These are phyloP conservation scores for Drosophila arizonae DNA, from an alignment of 1,140 invertebrate genomes.

Conservation along the genomic window DNA sequence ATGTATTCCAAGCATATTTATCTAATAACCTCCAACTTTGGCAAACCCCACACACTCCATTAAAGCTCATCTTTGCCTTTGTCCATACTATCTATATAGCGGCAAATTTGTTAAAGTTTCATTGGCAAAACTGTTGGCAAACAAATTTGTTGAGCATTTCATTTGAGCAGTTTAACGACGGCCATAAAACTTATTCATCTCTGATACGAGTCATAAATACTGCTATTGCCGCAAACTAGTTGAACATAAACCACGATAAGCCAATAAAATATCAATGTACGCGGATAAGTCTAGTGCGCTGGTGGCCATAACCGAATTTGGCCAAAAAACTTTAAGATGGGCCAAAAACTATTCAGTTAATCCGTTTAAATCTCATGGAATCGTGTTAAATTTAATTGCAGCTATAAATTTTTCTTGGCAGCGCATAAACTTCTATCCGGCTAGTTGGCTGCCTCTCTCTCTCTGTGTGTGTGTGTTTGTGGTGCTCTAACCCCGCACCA, in stretches of 20 bases:
- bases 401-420: conserved; percentile 68
- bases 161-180: conserved; percentile 27
- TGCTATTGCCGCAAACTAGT: conserved; percentile 39
- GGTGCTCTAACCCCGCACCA: background rate
- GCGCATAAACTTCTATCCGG: conserved; percentile 71
- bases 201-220: conserved; percentile 30
- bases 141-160: conserved; percentile 30
- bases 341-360: conserved; percentile 73
- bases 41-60: no score
- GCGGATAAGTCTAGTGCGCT: conserved; percentile 20
- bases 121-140: background rate
- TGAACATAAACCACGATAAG: conserved; percentile 58
- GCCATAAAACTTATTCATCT: conserved; percentile 26
- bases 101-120: background rate
- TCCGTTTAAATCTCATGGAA: conserved; percentile 74
- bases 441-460: conserved; percentile 13
- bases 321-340: conserved; percentile 42
- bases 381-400: conserved; percentile 80
- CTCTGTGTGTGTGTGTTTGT: no score
- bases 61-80: no score
- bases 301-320: conserved; percentile 16
- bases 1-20: no score
- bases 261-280: conserved; percentile 76
- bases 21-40: no score
- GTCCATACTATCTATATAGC: background rate